Percentiles rank a stretch among this genome's conserved stretches.
Evolutionary conservation across 1,140 invertebrate genomes (phyloP).

Genomic region (Pseudomyrmex dendroicus): DNA sequence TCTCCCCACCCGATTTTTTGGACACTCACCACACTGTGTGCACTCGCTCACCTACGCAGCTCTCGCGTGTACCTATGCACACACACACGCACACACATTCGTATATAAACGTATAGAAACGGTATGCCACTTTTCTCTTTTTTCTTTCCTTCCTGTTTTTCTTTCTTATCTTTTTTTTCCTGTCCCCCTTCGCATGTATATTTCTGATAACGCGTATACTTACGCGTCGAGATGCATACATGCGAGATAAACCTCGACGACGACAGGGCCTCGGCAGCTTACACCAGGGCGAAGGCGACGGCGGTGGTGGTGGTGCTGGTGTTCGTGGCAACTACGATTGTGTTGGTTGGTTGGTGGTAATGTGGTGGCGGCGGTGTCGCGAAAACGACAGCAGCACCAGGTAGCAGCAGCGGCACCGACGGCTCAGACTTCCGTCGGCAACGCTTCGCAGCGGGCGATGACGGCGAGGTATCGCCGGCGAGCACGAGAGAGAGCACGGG

Average conservation of each 20-base stretch:
- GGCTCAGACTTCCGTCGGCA: slow-evolving; percentile 53
- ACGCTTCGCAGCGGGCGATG: slow-evolving; percentile 35
- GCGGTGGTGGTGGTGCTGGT: not conserved
- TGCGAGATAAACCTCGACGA: slow-evolving; percentile 51
- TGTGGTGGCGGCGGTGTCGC: not conserved
- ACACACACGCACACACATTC: slow-evolving; percentile 15
- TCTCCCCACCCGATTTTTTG: slow-evolving; percentile 51
- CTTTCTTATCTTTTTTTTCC: not conserved
- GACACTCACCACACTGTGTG: slow-evolving; percentile 63
- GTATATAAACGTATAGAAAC: slow-evolving; percentile 12
- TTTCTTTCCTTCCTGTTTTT: not conserved
- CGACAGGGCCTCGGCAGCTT: slow-evolving; percentile 45
- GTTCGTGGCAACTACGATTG: too few species aligned
- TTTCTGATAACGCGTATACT: slow-evolving; percentile 12
- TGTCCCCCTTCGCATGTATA: too few species aligned
- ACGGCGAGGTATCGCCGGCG: slow-evolving; percentile 51
- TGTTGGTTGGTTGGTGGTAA: not conserved
- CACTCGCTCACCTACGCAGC: slow-evolving; percentile 46
- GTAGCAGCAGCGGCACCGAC: slow-evolving; percentile 40
- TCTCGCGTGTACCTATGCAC: slow-evolving; percentile 9
- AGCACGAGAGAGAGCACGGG: slow-evolving; percentile 39
- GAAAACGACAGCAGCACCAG: slow-evolving; percentile 31
- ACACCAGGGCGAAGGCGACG: slow-evolving; percentile 27
- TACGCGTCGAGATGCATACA: slow-evolving; percentile 63
- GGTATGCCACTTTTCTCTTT: slow-evolving; percentile 1